Base-by-base conservation (phyloP, 2,888 invertebrate species). In the Plagodis dolabraria region DNA sequence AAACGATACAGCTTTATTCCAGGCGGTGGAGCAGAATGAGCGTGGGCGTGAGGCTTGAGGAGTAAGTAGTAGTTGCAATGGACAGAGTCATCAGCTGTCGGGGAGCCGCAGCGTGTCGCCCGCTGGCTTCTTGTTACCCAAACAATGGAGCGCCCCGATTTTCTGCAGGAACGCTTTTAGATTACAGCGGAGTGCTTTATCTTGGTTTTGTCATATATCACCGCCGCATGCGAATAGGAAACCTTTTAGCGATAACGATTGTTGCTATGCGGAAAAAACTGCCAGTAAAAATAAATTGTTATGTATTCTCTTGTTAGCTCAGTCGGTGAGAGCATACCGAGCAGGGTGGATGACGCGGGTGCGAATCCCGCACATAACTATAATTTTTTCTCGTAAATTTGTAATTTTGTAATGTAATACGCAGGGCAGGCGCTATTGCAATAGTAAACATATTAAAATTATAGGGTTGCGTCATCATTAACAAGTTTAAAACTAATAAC, bases 1-100 rank as follows among this genome's bases (percentile, higher is more conserved):
- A 81, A 81, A 74, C 77, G 71, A 70, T 72, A 68, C 62, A 66
- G 72, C 68, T 79, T 77, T 79, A 74, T 76, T 74, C 61, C 68
- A 63, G 57, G 56, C 64, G 60, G 60, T 64, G 65, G 48, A 62
- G 63, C 57, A 63, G 57, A 54, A 51, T 53, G 49, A 54, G 52
- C 53, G 47, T 43, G 46, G 33, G 36, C 35, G 54, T 38, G 35
- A 40, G 38, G 33, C n/a, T 40, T 40, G 40, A 43, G 33, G 47
- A 59, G 38, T 36, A 10, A 2, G 33, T 22, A 10, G 53, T 42
- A 54, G 36, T 47, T 10, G 43, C 46, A 44, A 36, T 49, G 33
- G 43, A 11, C 10, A 42, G 22, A 33, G 46, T 40, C 49, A 10
- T 22, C 52, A 33, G 34, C 40, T 6, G 34, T 47, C 57, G 34